A percentile compares a stretch with the other conserved stretches of the same genome.
Conservation (phyloP, 2,888 invertebrate species). For the Amblyjoppa fuscipennis region DNA sequence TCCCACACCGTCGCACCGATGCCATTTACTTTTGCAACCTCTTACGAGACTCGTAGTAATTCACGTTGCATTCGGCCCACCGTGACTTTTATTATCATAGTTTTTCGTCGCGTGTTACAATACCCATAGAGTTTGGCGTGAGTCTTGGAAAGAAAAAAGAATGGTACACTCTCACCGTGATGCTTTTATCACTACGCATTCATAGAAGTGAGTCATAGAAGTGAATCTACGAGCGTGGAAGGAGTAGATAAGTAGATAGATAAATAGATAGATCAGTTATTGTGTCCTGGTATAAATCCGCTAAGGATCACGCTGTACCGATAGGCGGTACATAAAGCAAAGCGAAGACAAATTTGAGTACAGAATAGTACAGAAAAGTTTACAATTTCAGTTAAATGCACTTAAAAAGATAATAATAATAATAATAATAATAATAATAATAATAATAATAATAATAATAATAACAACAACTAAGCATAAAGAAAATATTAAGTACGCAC, state of each 20-base stretch:
- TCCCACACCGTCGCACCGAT: conserved; percentile 24
- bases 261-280: background rate
- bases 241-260: background rate
- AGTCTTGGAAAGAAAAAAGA: conserved; percentile 2
- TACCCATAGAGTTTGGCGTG: conserved; percentile 7
- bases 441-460: no score
- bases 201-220: background rate
- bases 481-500: no score
- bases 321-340: no score
- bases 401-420: no score
- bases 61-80: conserved; percentile 44
- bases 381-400: no score
- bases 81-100: conserved; percentile 58
- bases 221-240: background rate
- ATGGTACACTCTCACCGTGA: conserved; percentile 15
- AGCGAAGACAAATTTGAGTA: no score
- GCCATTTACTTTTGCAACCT: conserved; percentile 61
- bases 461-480: no score
- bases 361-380: no score
- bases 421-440: no score
- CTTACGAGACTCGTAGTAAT: conserved; percentile 61
- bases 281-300: no score
- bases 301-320: no score
- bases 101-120: conserved; percentile 25
- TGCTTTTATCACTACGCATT: conserved; percentile 12